These are phyloP conservation scores for Zoanthus sociatus DNA, from an alignment of 92 coral and sea anemone species.

Conservation along the genomic window DNA sequence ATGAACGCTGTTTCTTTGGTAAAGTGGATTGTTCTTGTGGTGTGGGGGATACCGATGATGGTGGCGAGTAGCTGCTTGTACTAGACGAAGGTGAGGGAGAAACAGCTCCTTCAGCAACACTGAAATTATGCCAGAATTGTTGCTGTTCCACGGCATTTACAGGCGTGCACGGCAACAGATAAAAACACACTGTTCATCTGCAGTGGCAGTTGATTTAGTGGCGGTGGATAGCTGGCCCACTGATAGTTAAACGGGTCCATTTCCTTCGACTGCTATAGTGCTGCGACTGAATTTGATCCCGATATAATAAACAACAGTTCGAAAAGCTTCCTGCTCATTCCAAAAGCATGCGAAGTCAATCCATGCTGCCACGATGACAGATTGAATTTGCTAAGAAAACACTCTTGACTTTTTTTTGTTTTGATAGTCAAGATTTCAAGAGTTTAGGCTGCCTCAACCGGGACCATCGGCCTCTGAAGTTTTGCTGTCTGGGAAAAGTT, in stretches of 20 bases:
- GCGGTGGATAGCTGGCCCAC: conserved; percentile 12
- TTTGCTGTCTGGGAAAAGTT: too few species aligned
- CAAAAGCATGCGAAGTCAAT: background rate
- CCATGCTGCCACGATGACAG: background rate
- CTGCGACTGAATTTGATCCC: background rate
- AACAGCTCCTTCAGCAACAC: conserved; percentile 20
- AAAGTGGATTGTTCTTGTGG: conserved; percentile 2
- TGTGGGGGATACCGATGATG: conserved; percentile 1
- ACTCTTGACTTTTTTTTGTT: background rate
- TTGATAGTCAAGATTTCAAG: background rate
- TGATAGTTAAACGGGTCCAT: conserved; percentile 21
- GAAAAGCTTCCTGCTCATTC: conserved; percentile 5
- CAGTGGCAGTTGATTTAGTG: conserved; percentile 21
- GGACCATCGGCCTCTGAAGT: too few species aligned
- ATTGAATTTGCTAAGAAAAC: conserved; percentile 4
- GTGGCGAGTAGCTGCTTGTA: conserved; percentile 4
- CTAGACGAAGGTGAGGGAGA: conserved; percentile 3
- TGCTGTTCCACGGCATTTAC: background rate
- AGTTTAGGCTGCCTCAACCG: background rate
- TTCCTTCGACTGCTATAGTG: background rate
- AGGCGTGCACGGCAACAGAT: background rate
- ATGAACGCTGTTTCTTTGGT: conserved; percentile 13
- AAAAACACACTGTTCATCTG: background rate
- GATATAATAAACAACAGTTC: conserved; percentile 5
- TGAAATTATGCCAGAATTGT: conserved; percentile 10